Evolutionary conservation across 2,113 vertebrate genomes (phyloP).

Genomic region (Amphilophus citrinellus): DNA sequence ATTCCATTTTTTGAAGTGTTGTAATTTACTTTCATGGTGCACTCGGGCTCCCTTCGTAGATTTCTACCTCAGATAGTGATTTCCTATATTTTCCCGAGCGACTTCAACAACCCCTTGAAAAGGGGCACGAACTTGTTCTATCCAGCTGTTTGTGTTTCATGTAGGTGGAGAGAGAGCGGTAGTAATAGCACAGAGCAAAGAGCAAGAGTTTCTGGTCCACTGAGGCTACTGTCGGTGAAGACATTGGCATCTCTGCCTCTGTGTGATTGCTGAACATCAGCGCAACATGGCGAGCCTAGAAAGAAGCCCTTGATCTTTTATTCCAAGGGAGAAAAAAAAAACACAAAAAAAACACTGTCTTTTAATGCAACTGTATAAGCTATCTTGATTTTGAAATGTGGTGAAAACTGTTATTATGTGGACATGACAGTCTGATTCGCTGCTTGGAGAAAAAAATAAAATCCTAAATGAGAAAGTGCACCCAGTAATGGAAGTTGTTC

Average conservation of each 20-base stretch:
- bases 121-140: slow-evolving; percentile 51
- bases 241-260: slow-evolving; percentile 41
- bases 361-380: slow-evolving; percentile 25
- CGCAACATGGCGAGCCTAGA: slow-evolving; percentile 39
- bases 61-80: slow-evolving; percentile 54
- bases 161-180: slow-evolving; percentile 28
- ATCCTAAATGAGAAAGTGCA: not conserved
- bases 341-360: slow-evolving; percentile 24
- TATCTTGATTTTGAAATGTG: slow-evolving; percentile 5
- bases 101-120: slow-evolving; percentile 48
- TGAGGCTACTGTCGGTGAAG: slow-evolving; percentile 51
- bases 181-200: slow-evolving; percentile 58
- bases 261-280: slow-evolving; percentile 61
- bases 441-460: not conserved
- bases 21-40: slow-evolving; percentile 50
- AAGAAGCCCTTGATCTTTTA: slow-evolving; percentile 59
- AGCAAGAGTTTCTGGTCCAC: slow-evolving; percentile 50
- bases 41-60: slow-evolving; percentile 27
- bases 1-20: slow-evolving; percentile 1
- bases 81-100: slow-evolving; percentile 54
- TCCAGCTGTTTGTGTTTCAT: slow-evolving; percentile 54
- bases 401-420: not conserved
- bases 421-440: not conserved
- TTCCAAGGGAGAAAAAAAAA: slow-evolving; percentile 62
- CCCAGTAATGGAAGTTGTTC: not conserved